A percentile compares a stretch with the other conserved stretches of the same genome.
These are phyloP conservation scores for Myotis findleyi DNA, from an alignment of 2,797 vertebrate species.

Conservation along the genomic window DNA sequence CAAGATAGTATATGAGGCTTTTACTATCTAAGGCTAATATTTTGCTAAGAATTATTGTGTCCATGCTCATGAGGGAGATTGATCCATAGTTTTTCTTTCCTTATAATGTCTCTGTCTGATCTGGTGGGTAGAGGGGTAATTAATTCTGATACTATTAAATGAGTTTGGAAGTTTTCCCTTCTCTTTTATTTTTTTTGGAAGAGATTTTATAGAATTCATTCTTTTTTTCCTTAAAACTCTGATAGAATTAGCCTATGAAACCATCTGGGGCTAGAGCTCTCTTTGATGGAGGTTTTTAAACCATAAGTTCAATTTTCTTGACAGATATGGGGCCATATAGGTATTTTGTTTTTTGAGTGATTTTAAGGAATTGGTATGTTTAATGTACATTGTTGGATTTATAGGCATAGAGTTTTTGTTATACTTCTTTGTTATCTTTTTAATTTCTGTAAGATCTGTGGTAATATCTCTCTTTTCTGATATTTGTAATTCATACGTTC, in stretches of 20 bases:
- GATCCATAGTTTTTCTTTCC: neutral
- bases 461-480: neutral
- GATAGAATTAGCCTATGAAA: neutral
- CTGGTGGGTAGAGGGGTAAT: neutral
- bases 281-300: neutral
- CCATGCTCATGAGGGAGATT: neutral
- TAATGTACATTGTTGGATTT: neutral
- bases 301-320: neutral
- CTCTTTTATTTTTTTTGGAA: constrained; percentile 1
- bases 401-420: neutral
- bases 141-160: neutral
- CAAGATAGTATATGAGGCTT: neutral
- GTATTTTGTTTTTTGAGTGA: neutral
- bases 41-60: neutral
- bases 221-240: neutral
- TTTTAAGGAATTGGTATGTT: neutral
- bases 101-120: neutral
- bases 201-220: neutral
- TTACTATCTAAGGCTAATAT: neutral
- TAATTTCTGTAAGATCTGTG: neutral
- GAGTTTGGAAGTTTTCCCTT: neutral
- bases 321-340: neutral
- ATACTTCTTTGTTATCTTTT: neutral
- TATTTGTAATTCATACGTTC: neutral
- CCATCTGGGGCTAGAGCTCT: neutral